phyloP scores from a whole-genome alignment of 2,888 invertebrate genomes.

The Caenorhabditis auriculariae region DNA sequence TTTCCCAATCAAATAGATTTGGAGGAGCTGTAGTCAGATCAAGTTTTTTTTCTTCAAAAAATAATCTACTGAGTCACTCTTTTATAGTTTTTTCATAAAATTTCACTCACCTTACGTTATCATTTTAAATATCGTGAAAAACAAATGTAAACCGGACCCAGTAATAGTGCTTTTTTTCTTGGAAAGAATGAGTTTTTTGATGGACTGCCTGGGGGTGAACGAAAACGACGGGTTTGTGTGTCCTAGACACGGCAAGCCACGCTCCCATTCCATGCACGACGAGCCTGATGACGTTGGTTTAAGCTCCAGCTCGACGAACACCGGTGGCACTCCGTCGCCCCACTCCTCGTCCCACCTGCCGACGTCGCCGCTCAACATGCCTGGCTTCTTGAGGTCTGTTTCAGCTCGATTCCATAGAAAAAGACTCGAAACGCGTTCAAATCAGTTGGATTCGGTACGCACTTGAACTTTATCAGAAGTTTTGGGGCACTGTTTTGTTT shows the following conservation, averaged over 20 bases:
- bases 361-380: constrained; percentile 25
- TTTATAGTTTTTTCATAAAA: not conserved
- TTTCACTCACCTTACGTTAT: not conserved
- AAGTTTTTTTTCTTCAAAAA: not conserved
- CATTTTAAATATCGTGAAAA: too few species aligned
- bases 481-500: too few species aligned
- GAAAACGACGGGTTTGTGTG: too few species aligned
- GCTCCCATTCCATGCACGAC: not conserved
- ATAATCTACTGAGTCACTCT: not conserved
- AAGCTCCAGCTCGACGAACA: constrained; percentile 19
- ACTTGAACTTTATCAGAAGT: too few species aligned
- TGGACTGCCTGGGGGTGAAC: not conserved
- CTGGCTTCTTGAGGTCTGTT: constrained; percentile 20
- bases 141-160: too few species aligned
- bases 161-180: not conserved
- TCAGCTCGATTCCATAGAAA: not conserved
- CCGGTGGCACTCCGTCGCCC: constrained; percentile 33
- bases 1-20: too few species aligned
- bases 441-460: too few species aligned
- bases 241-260: too few species aligned
- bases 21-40: not conserved
- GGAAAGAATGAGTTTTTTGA: not conserved
- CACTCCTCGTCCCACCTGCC: constrained; percentile 23
- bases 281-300: too few species aligned
- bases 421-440: too few species aligned